Percentiles rank a stretch among this genome's conserved stretches.
These are phyloP conservation scores for Abrostola triplasia DNA, from an alignment of 2,888 invertebrate species.

Conservation along the genomic window DNA sequence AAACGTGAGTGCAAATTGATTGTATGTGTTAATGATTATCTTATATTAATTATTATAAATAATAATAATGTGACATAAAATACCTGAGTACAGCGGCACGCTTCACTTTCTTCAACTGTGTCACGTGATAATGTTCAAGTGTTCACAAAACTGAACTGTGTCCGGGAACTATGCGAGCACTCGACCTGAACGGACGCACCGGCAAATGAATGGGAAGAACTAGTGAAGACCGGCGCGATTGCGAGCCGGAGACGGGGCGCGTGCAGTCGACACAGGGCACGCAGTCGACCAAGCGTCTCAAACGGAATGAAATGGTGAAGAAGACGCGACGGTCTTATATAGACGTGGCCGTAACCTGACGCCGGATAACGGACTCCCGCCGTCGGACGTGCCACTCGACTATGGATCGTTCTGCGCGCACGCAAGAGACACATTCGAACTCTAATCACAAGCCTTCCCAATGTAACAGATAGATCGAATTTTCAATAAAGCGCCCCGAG, in stretches of 20 bases:
- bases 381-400: conserved; percentile 68
- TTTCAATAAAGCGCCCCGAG: conserved; percentile 86
- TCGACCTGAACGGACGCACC: conserved; percentile 72
- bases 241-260: conserved; percentile 68
- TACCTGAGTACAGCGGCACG: conserved; percentile 67
- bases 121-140: conserved; percentile 78
- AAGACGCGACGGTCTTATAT: conserved; percentile 87
- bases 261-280: conserved; percentile 69
- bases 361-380: conserved; percentile 86
- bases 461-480: conserved; percentile 84
- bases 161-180: conserved; percentile 78
- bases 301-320: conserved; percentile 88
- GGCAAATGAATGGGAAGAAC: conserved; percentile 63
- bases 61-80: conserved; percentile 32
- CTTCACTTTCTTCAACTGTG: conserved; percentile 70
- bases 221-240: conserved; percentile 69
- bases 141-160: conserved; percentile 81
- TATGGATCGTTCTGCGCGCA: conserved; percentile 68
- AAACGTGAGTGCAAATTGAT: too few relatives aligned
- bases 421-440: conserved; percentile 69
- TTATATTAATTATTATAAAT: conserved; percentile 11
- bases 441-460: conserved; percentile 67
- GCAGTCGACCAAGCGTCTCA: conserved; percentile 80
- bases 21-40: too few relatives aligned
- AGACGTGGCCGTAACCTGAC: conserved; percentile 88